These are phyloP conservation scores for Bacillus rossius DNA, from an alignment of 1,140 invertebrate species.

Conservation along the genomic window DNA sequence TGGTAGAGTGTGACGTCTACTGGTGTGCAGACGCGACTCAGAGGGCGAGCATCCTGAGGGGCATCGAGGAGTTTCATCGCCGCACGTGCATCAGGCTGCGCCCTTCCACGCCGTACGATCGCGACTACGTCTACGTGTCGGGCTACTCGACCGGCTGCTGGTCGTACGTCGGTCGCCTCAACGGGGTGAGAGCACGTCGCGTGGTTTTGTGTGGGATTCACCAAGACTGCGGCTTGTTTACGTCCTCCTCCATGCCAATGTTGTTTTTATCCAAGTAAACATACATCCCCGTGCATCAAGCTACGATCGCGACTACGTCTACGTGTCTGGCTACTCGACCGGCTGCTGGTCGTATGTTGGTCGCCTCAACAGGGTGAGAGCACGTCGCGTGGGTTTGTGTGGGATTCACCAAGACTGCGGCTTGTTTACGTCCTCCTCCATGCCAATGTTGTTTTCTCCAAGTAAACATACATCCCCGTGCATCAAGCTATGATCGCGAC, in stretches of 20 bases:
- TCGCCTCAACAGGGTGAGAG: conserved; percentile 18
- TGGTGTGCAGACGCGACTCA: conserved; percentile 44
- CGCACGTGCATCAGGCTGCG: conserved; percentile 54
- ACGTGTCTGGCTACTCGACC: conserved; percentile 34
- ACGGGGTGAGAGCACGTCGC: neutral
- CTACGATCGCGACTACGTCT: conserved; percentile 50
- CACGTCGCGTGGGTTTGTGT: too few relatives aligned
- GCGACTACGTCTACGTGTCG: conserved; percentile 43
- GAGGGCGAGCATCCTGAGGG: conserved; percentile 39
- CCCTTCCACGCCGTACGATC: conserved; percentile 48
- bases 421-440: too few relatives aligned
- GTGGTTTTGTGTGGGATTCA: too few relatives aligned
- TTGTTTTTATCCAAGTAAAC: too few relatives aligned
- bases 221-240: too few relatives aligned
- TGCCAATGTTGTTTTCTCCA: too few relatives aligned
- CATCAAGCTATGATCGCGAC: conserved; percentile 50
- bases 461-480: too few relatives aligned
- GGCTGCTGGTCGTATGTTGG: conserved; percentile 52
- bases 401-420: too few relatives aligned
- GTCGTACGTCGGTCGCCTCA: conserved; percentile 45
- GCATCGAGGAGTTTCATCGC: conserved; percentile 48
- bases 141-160: conserved; percentile 42
- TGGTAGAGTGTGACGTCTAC: too few relatives aligned
- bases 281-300: conserved; percentile 53
- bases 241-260: too few relatives aligned